Conservation (phyloP, 2,888 invertebrate species). For the Polydrusus pterygomalis region DNA sequence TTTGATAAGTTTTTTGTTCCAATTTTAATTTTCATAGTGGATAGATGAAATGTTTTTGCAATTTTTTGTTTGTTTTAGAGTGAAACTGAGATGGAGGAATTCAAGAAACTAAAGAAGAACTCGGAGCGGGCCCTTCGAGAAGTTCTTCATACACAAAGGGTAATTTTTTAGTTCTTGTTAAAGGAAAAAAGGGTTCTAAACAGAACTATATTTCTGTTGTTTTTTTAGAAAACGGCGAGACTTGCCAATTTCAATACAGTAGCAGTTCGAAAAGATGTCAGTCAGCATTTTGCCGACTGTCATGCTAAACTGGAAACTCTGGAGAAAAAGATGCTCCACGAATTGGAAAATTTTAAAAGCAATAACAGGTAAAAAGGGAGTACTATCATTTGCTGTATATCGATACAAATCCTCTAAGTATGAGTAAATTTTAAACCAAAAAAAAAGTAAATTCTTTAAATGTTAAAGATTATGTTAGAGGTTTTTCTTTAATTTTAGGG, state of each 20-base stretch:
- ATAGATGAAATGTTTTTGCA: background rate
- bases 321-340: constrained; percentile 49
- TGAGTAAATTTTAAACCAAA: no score
- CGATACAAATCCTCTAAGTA: no score
- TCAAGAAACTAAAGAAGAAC: constrained; percentile 49
- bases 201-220: background rate
- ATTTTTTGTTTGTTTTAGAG: constrained; percentile 41
- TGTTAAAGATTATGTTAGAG: no score
- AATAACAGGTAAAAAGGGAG: constrained; percentile 20
- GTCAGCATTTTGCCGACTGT: constrained; percentile 46
- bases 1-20: no score
- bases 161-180: constrained; percentile 52
- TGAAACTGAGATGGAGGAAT: constrained; percentile 56
- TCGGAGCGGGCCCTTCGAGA: constrained; percentile 55
- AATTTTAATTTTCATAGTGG: background rate
- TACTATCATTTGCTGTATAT: no score
- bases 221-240: constrained; percentile 30
- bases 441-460: no score
- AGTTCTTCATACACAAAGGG: constrained; percentile 56
- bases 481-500: constrained; percentile 18
- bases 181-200: background rate
- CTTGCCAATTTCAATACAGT: constrained; percentile 37
- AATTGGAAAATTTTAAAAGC: constrained; percentile 33
- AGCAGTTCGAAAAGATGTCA: constrained; percentile 40
- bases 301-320: constrained; percentile 50